Base-by-base conservation (phyloP, 30 jellyfish, hydroid and myxozoan genomes). In the Turritopsis rubra region DNA sequence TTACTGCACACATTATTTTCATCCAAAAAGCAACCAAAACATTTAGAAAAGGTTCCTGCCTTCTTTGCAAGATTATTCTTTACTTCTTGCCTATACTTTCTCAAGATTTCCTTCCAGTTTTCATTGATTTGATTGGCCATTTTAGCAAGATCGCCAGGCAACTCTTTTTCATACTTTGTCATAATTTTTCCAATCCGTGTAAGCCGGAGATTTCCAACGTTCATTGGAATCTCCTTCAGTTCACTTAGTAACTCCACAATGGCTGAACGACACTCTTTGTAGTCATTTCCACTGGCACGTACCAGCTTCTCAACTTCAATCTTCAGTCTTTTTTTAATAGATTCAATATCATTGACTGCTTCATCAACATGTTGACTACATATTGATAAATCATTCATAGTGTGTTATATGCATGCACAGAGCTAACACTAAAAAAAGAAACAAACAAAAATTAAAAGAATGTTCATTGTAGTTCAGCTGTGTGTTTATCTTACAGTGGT, bases 321-420 rank as follows among this genome's bases (percentile, higher is more conserved):
- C 28, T 26, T 53, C 65, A 80, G 23, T 18, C 53, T 65, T 20
- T 41, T 54, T 22, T 28, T 53, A 21, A 80, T 80, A 1, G 52
- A 23, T 65, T 23, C 83, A 31, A 80, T 80, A 65, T 54, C 41
- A 52, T 21, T 22, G 21, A 80, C 82, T 18, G 13, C 31, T 26
- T 80, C 84, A 13, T 80, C 53, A 54, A 80, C 54, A 52, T 80
- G 81, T n/a, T 53, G 84, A 79, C 84, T 80, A 21, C 84, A 52
- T 80, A 22, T 27, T 52, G 70, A 66, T 22, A 28, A 80, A 80
- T 80, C 87, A 80, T 21, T 53, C 60, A 72, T 18, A 70, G n/a
- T n/a, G n/a, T 41, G 13, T 41, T 41, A 41, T 41, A 41, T n/a
- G n/a, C n/a, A n/a, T n/a, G n/a, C n/a, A n/a, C n/a, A n/a, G n/a